These are phyloP conservation scores for Saccostrea glomerata DNA, from an alignment of 1,140 invertebrate genomes.

Conservation along the genomic window DNA sequence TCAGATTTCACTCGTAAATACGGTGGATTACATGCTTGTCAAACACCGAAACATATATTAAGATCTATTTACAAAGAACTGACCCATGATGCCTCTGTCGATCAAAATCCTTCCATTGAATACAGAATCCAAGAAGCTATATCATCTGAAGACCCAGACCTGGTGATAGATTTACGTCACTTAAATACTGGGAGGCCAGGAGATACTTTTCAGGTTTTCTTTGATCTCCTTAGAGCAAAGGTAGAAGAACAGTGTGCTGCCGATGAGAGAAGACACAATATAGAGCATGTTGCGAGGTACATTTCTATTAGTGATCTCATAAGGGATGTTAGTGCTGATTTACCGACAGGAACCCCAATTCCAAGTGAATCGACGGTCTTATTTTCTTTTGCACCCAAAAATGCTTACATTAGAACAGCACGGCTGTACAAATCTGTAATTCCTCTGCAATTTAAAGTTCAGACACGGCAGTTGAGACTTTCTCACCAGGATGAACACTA, in stretches of 20 bases:
- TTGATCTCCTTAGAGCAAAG: not conserved
- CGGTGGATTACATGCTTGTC: not conserved
- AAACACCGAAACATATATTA: not conserved
- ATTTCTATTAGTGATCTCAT: conserved; percentile 55
- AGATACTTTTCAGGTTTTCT: conserved; percentile 52
- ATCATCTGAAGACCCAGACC: conserved; percentile 41
- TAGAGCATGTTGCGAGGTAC: conserved; percentile 48
- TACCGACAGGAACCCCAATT: conserved; percentile 35
- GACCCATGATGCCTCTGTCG: not conserved
- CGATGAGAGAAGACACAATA: conserved; percentile 55
- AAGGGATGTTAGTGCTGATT: not conserved
- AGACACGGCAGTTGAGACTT: conserved; percentile 24
- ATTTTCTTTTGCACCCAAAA: conserved; percentile 18
- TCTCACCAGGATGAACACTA: conserved; percentile 56
- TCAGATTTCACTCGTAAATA: conserved; percentile 23
- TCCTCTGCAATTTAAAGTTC: conserved; percentile 33
- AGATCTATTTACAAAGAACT: conserved; percentile 29
- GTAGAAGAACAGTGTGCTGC: conserved; percentile 51
- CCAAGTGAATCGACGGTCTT: conserved; percentile 55
- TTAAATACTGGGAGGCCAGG: conserved; percentile 56
- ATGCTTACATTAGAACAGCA: not conserved
- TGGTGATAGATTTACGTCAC: conserved; percentile 52
- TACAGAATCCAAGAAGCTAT: conserved; percentile 1
- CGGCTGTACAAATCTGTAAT: conserved; percentile 35
- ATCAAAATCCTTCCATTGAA: not conserved